Evolutionary conservation across 2,888 invertebrate genomes (phyloP), one percentile per base, ranked within the genome.

Genomic region (Hofmannophila pseudospretella): DNA sequence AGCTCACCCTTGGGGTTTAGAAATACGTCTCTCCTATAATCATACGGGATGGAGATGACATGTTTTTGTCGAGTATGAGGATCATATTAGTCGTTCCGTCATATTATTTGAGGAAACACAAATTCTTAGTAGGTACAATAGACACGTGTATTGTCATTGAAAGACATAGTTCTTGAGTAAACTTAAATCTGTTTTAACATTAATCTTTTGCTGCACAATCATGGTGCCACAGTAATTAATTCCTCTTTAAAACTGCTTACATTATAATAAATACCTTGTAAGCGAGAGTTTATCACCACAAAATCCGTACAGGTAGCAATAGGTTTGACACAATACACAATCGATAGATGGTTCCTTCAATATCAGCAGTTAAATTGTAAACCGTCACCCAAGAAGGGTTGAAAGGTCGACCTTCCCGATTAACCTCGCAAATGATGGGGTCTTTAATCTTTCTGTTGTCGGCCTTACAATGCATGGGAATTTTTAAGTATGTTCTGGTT

Each of bases 401-500:
- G 51, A 52, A 67, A 68, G 56, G 64, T 67, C 60, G 61, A 67
- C 68, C 66, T 70, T 62, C 54, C 35, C 45, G 56, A 63, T 71
- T 73, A 75, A 68, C 76, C 71, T 67, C 66, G 60, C 53, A 52
- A 64, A 62, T 47, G 51, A 49, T 44, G 50, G 58, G 64, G 61
- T 55, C 54, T 57, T 51, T 59, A 64, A 61, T 57, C 54, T 57
- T 34, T 36, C 47, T 51, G 50, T 55, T 51, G 39, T 47, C 45
- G 58, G 47, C 55, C 52, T 51, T 45, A 51, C 60, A 63, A 45
- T 23, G 49, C 59, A 67, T 85, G 84, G 81, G 84, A 85, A 84
- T 68, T 61, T 68, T 56, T 51, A 44, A 59, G 67, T 54, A 72
- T 73, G 79, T 80, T 75, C 69, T 62, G 63, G 68, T 61, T 80